A percentile compares a stretch with the other conserved stretches of the same genome.
These are phyloP conservation scores for Oikopleura vanhoeffeni DNA, from an alignment of 23 tunicate genomes.

Conservation along the genomic window DNA sequence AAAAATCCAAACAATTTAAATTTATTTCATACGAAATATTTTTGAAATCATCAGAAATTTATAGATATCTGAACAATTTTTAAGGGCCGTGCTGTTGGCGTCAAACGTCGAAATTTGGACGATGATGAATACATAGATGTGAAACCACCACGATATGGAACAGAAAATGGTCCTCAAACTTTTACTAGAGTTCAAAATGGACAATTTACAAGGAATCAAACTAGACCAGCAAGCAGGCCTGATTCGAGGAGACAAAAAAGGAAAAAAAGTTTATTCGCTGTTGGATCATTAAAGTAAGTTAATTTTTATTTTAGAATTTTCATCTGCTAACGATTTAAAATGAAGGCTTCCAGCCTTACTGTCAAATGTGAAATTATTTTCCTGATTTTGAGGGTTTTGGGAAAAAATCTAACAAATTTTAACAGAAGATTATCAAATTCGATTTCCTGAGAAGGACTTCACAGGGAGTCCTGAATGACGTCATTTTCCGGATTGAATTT, in stretches of 20 bases:
- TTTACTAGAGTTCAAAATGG: background rate
- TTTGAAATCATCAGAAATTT: too few species aligned
- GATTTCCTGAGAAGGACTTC: too few species aligned
- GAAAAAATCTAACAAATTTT: too few species aligned
- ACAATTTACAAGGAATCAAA: background rate
- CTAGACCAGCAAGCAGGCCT: background rate
- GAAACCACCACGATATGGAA: background rate
- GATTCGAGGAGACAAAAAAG: background rate
- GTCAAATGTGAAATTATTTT: too few species aligned
- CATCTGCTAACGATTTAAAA: too few species aligned
- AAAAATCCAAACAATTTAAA: too few species aligned
- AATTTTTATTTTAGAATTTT: background rate
- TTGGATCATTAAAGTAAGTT: conserved; percentile 1
- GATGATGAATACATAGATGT: background rate
- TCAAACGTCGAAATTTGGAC: background rate
- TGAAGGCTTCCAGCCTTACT: too few species aligned
- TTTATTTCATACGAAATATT: too few species aligned
- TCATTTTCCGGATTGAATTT: too few species aligned
- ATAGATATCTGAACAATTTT: too few species aligned
- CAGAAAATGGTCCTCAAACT: background rate
- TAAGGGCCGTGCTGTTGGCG: background rate
- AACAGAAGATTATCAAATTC: too few species aligned
- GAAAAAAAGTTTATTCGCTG: background rate
- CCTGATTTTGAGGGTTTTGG: background rate
- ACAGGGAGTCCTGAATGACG: too few species aligned